Percentiles rank a stretch among this genome's conserved stretches.
These are phyloP conservation scores for Myotis daubentonii DNA, from an alignment of 2,797 vertebrate genomes.

Conservation along the genomic window DNA sequence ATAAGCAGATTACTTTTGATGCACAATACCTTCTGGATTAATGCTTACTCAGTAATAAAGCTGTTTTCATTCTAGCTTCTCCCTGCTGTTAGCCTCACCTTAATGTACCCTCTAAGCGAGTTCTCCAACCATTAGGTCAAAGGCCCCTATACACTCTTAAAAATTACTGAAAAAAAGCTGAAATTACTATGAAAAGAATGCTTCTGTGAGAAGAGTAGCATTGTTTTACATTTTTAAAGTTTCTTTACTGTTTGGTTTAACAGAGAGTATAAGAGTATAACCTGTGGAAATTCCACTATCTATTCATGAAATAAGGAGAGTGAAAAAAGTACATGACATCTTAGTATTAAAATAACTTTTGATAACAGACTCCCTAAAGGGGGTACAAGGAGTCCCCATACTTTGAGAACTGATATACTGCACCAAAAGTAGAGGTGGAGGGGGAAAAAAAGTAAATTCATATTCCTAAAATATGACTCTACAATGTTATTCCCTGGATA, in stretches of 20 bases:
- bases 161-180: background rate
- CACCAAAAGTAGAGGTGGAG: background rate
- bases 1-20: background rate
- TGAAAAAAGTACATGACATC: background rate
- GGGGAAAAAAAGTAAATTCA: background rate
- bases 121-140: background rate
- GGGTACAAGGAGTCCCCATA: background rate
- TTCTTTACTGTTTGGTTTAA: slow-evolving; percentile 22
- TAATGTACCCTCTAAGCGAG: background rate
- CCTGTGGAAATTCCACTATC: background rate
- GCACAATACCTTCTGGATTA: background rate
- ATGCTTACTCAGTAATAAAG: background rate
- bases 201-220: background rate
- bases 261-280: background rate
- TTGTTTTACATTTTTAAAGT: background rate
- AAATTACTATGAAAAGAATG: background rate
- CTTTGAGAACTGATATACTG: background rate
- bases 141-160: background rate
- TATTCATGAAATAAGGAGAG: background rate
- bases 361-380: background rate
- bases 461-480: background rate
- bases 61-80: background rate
- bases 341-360: background rate
- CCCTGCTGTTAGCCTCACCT: background rate
- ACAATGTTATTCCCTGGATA: background rate